Base-by-base conservation (phyloP, 2,888 invertebrate genomes). In the Eustalomyia histrio region DNA sequence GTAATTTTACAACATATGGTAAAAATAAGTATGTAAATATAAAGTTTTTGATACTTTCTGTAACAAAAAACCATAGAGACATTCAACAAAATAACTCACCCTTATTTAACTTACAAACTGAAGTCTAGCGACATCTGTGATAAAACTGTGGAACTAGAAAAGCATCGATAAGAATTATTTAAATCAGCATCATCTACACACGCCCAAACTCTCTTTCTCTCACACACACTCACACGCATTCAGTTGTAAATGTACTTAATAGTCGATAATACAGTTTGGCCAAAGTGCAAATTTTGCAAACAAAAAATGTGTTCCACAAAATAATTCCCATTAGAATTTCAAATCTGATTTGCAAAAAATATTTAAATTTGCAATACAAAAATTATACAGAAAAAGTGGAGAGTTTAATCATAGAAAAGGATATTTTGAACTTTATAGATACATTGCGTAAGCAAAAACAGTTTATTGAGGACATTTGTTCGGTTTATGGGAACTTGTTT, bases 241-340 rank as follows among this genome's bases (percentile, higher is more conserved):
- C 4, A 2, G 12, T 12, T 39, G 39, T 39, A 12, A 39, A n/a
- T n/a, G n/a, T n/a, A n/a, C n/a, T n/a, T n/a, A 47, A 5, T 35
- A 5, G 65, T 65, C 65, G 65, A 65, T 65, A 65, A 65, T 6
- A 21, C 65, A 8, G 65, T 65, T 65, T 53, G 21, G 6, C 53
- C 53, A 21, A 39, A 33, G 18, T 33, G 3, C 2, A n/a, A 47
- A 47, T 33, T 12, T 9, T 17, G n/a, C 14, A 52, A 52, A 29
- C n/a, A 21, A 2, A 33, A 33, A 64, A 52, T 33, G 60, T 47
- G 76, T 63, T 69, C 43, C 21, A 47, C 3, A n/a, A 52, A 33
- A 0, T 7, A 47, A 33, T 68, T 64, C 76, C 33, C 60, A 81
- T 81, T 9, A 60, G 81, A 78, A 60, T 61, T 21, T n/a, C 0